A percentile compares a stretch with the other conserved stretches of the same genome.
Evolutionary conservation across 2,888 invertebrate genomes (phyloP).

Genomic region (Nymphalis polychloros): DNA sequence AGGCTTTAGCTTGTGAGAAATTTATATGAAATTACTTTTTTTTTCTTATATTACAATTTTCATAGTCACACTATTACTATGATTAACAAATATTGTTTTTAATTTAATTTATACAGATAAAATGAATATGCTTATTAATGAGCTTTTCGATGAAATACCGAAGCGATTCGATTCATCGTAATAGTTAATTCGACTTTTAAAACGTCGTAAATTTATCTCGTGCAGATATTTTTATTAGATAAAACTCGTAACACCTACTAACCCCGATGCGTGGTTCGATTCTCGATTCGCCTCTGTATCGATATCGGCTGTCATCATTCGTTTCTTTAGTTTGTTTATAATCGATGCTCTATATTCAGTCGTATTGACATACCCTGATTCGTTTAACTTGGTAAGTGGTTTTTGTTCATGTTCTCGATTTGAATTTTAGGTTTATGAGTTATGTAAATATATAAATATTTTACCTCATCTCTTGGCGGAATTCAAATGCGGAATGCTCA

Average conservation of each 20-base stretch:
- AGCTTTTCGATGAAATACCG: neutral
- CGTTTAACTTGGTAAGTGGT: slow-evolving; percentile 19
- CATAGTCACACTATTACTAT: too few relatives aligned
- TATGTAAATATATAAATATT: slow-evolving; percentile 6
- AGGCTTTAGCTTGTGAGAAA: too few relatives aligned
- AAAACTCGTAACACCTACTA: slow-evolving; percentile 56
- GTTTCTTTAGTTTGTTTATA: slow-evolving; percentile 26
- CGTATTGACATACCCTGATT: slow-evolving; percentile 32
- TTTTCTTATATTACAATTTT: too few relatives aligned
- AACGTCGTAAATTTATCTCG: slow-evolving; percentile 52
- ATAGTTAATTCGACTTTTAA: slow-evolving; percentile 50
- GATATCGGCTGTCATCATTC: slow-evolving; percentile 33
- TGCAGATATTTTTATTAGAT: slow-evolving; percentile 58
- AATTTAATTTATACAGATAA: too few relatives aligned
- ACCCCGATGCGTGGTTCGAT: slow-evolving; percentile 52
- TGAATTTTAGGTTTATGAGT: slow-evolving; percentile 2
- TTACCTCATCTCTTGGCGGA: too few relatives aligned
- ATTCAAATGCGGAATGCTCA: too few relatives aligned
- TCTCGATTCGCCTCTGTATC: slow-evolving; percentile 22
- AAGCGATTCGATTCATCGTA: slow-evolving; percentile 31
- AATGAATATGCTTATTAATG: too few relatives aligned
- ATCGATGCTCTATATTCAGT: slow-evolving; percentile 28
- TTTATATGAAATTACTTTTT: too few relatives aligned
- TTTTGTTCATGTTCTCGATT: slow-evolving; percentile 18
- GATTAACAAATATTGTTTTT: too few relatives aligned